Evolutionary conservation across 2,888 invertebrate genomes (phyloP).

Genomic region (Macrosiphum euphorbiae): DNA sequence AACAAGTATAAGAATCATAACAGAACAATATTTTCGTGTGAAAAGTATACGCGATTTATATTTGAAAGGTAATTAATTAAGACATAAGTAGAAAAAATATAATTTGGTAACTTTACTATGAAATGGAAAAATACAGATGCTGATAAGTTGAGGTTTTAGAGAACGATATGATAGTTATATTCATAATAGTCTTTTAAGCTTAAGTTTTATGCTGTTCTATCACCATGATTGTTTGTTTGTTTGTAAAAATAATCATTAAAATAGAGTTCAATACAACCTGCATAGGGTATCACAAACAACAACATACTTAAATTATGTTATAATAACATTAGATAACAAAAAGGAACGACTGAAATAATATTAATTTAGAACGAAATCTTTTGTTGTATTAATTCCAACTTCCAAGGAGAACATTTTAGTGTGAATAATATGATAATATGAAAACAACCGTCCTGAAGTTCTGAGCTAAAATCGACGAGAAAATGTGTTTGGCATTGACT

Average conservation of each 20-base stretch:
- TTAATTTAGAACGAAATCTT: background rate
- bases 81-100: background rate
- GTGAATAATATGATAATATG: background rate
- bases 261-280: background rate
- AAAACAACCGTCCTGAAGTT: background rate
- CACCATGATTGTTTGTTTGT: background rate
- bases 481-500: background rate
- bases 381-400: background rate
- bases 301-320: background rate
- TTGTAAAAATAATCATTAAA: background rate
- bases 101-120: background rate
- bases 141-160: background rate
- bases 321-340: background rate
- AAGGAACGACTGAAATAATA: background rate
- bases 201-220: background rate
- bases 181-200: background rate
- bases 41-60: background rate
- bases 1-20: background rate
- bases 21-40: background rate
- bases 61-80: background rate
- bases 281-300: background rate
- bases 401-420: background rate
- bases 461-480: background rate
- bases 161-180: background rate
- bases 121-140: background rate